phyloP scores from a whole-genome alignment of 2,888 invertebrate species.

The Ornithoptera priamus region DNA sequence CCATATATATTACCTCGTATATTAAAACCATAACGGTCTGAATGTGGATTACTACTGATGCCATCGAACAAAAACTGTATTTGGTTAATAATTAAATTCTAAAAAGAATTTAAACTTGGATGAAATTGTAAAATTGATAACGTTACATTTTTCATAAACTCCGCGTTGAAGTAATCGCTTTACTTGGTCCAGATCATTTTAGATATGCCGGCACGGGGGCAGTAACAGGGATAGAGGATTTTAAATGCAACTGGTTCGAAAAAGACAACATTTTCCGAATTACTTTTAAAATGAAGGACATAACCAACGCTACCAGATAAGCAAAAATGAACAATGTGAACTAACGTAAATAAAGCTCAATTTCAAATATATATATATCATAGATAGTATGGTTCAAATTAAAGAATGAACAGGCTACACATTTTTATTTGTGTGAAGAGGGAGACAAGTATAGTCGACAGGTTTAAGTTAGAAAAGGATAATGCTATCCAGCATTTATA shows the following conservation, averaged over 20 bases:
- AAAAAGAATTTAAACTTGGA: conserved; percentile 31
- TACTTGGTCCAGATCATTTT: conserved; percentile 76
- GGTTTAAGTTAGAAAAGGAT: conserved; percentile 43
- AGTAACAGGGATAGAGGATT: conserved; percentile 72
- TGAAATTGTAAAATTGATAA: conserved; percentile 60
- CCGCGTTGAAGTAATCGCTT: conserved; percentile 67
- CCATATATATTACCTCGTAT: neutral
- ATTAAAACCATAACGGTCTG: neutral
- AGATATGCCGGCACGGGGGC: conserved; percentile 68
- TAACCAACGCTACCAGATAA: conserved; percentile 39
- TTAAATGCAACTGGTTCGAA: conserved; percentile 77
- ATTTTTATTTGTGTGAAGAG: conserved; percentile 28
- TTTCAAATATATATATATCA: conserved; percentile 40
- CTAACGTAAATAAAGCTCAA: conserved; percentile 42
- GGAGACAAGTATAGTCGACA: conserved; percentile 10
- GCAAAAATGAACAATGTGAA: conserved; percentile 44
- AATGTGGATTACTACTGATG: neutral
- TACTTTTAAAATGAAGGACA: conserved; percentile 45
- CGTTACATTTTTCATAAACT: conserved; percentile 71
- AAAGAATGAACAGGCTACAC: conserved; percentile 23
- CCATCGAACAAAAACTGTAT: neutral
- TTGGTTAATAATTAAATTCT: neutral
- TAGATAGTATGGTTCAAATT: conserved; percentile 24
- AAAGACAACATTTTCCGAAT: conserved; percentile 73
- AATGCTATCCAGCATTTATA: conserved; percentile 70